Evolutionary conservation across 1,140 invertebrate genomes (phyloP), one percentile per base, ranked within the genome.

Genomic region (Coenobita brevimanus): DNA sequence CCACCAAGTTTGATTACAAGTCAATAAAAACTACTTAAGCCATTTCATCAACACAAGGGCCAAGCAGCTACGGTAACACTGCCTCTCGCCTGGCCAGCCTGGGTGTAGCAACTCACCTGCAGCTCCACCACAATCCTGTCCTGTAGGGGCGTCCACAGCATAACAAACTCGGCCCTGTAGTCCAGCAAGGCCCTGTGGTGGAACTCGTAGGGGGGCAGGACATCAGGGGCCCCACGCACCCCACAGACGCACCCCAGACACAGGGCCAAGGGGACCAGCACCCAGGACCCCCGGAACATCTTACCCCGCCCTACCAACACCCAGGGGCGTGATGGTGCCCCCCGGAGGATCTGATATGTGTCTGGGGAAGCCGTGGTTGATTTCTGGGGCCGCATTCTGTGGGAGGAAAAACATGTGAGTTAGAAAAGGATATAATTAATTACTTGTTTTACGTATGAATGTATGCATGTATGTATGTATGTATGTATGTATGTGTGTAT

Each of bases 141-240:
- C 2, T 90, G 54, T 10, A 57, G 57, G n/a, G 89, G 85, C 30
- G 78, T 88, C 89, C 89, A 90, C 17, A 80, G 46, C 60, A 90
- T 67, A 27, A 84, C 30, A 33, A 79, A 90, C 21, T 57, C 71
- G 21, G 80, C 89, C 36, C 80, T 57, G 1, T 82, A 80, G 79
- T 90, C 89, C 46, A 90, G 67, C 60, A 82, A 36, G 1, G 81
- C 81, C 17, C 62, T 43, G 73, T 90, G 89, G 57, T 81, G 79
- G 79, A 81, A 81, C 33, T 27, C 15, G 60, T 62, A 67, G 33
- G 27, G 57, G 30, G 79, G 60, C 2, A 81, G 57, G 10, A 60
- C 30, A 1, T 2, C 69, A 17, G 21, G 8, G 15, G 69, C 17
- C 15, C 27, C 62, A 24, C 27, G 24, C 2, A 21, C 62, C 62